Conservation (phyloP, 2,113 vertebrate species). For the Piaya cayana region DNA sequence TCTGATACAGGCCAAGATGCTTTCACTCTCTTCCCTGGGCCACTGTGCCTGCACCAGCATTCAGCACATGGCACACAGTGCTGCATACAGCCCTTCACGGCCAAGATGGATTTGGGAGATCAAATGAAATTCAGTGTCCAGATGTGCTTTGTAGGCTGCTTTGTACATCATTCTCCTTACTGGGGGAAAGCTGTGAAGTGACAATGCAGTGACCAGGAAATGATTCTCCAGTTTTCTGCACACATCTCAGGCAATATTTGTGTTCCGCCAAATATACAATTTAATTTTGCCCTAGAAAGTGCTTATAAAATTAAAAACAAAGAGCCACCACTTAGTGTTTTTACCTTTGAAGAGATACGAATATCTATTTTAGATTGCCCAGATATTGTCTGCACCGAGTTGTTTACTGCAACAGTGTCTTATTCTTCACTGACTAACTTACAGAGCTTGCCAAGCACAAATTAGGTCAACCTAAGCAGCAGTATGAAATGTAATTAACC, state of each 20-base stretch:
- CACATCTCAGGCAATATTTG: neutral
- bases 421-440: slow-evolving; percentile 34
- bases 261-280: neutral
- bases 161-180: neutral
- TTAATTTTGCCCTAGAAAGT: neutral
- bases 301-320: neutral
- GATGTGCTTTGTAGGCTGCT: neutral
- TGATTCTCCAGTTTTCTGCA: neutral
- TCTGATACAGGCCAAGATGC: too few relatives aligned
- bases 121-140: neutral
- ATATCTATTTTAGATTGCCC: neutral
- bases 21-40: rapidly evolving
- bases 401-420: slow-evolving; percentile 51
- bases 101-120: rapidly evolving
- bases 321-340: neutral
- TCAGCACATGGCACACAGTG: rapidly evolving
- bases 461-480: slow-evolving; percentile 69
- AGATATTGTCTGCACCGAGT: neutral
- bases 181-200: neutral
- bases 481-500: slow-evolving; percentile 59
- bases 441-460: slow-evolving; percentile 51
- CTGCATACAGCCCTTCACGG: rapidly evolving
- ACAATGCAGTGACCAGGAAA: neutral
- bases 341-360: neutral
- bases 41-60: neutral